These are phyloP conservation scores for Teinopalpus imperialis DNA, from an alignment of 2,888 invertebrate genomes.

Conservation along the genomic window DNA sequence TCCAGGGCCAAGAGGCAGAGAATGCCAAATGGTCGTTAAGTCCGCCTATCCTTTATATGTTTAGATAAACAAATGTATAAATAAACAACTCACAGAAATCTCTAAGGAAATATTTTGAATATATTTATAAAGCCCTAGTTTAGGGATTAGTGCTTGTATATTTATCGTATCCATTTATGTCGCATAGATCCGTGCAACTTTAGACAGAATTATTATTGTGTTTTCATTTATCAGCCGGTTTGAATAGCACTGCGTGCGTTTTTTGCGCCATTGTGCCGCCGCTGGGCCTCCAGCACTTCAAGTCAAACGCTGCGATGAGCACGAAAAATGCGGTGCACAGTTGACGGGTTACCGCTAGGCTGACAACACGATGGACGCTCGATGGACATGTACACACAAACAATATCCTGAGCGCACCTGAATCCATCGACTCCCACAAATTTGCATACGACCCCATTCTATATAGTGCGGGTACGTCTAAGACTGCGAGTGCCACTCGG, in stretches of 20 bases:
- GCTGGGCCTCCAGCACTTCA: constrained; percentile 56
- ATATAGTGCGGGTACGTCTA: no score
- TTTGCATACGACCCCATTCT: no score
- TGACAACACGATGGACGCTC: constrained; percentile 8
- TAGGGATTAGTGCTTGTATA: not conserved
- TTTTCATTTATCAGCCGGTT: constrained; percentile 68
- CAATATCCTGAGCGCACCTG: no score
- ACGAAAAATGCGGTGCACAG: constrained; percentile 53
- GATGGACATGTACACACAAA: not conserved
- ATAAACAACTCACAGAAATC: no score
- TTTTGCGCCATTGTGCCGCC: constrained; percentile 59
- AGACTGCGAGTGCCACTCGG: no score
- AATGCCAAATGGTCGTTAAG: no score
- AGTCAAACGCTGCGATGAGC: constrained; percentile 68
- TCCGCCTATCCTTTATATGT: no score
- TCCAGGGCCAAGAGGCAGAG: no score
- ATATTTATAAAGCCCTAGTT: no score
- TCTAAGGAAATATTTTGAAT: no score
- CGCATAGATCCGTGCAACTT: constrained; percentile 29
- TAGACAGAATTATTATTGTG: constrained; percentile 64
- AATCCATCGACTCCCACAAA: no score
- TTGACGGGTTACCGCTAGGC: constrained; percentile 48
- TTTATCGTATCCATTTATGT: not conserved
- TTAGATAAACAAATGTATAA: no score
- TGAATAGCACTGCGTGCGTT: constrained; percentile 76